Evolutionary conservation across 2,113 vertebrate genomes (phyloP), one percentile per base, ranked within the genome.

Genomic region (Amazona guildingii): DNA sequence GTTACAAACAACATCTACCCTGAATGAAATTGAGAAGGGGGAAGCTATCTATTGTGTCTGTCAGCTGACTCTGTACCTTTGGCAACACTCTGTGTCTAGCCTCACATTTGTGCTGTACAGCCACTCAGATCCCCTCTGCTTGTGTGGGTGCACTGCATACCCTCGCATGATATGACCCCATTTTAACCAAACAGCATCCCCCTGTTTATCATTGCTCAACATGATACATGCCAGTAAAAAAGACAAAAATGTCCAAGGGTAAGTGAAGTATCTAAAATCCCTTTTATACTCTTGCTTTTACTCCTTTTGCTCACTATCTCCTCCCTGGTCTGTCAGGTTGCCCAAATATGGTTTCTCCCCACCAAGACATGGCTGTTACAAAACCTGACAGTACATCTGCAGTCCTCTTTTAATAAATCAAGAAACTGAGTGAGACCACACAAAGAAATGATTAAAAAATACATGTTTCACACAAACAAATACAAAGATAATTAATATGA

Each of bases 161-260:
- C 48, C 67, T 29, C 72, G 31, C 62, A 48, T 1, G 0, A 5
- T n/a, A 41, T 25, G 24, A 2, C 41, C 19, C 49, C 64, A 19
- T 25, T 16, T 21, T 9, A 13, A 94, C 74, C 33, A 63, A 74
- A 35, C 5, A 78, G 29, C 51, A 49, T 14, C 35, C 6, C 43
- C 3, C 18, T 23, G 1, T 62, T 63, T 35, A 6, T 23, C 8
- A 7, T 0, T 52, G 13, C 16, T 41, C 61, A 55, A n/a, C 48
- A 7, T 27, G 63, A 27, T 54, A 76, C 18, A 6, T 43, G 25
- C 25, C 4, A 17, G 6, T 62, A 52, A 67, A 90, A 72, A 24
- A 63, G 24, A 27, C 28, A 59, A 21, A 54, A 29, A 54, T 57
- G 12, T 13, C 31, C 62, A 76, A 79, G 44, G 41, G 13, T 19